phyloP scores from a whole-genome alignment of 2,888 invertebrate species.

The Diplolepis rosae region DNA sequence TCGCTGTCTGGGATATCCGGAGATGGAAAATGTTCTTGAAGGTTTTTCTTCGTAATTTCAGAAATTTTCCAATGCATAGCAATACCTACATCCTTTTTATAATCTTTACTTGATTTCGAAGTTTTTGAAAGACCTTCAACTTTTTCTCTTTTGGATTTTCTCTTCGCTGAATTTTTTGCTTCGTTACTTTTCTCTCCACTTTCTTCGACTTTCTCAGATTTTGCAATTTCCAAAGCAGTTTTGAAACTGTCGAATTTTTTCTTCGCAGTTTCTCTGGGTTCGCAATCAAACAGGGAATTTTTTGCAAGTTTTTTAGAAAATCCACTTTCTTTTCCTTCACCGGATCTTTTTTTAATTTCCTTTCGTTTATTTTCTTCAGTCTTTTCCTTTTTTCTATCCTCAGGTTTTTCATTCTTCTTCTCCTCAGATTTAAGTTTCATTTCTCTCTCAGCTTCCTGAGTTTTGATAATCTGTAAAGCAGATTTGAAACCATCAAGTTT shows the following conservation, averaged over 20 bases:
- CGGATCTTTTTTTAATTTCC: background rate
- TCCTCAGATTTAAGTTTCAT: background rate
- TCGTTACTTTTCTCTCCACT: background rate
- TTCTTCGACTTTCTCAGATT: background rate
- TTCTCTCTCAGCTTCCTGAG: background rate
- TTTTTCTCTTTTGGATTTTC: background rate
- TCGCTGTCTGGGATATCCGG: conserved; percentile 61
- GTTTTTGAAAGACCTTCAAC: conserved; percentile 54
- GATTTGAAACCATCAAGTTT: conserved; percentile 11
- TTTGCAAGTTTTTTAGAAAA: conserved; percentile 23
- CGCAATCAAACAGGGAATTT: conserved; percentile 47
- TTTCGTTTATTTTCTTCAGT: conserved; percentile 1
- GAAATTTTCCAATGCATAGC: conserved; percentile 44
- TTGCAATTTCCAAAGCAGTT: conserved; percentile 44
- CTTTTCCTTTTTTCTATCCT: background rate
- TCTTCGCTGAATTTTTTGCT: background rate
- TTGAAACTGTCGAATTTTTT: conserved; percentile 26
- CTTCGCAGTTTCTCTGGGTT: conserved; percentile 36
- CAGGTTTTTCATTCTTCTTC: background rate
- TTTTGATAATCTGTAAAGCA: conserved; percentile 14
- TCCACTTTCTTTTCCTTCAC: conserved; percentile 37
- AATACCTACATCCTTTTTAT: conserved; percentile 31
- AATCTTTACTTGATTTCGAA: conserved; percentile 38
- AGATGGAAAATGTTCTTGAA: conserved; percentile 63
- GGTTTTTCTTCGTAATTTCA: conserved; percentile 58